phyloP scores from a whole-genome alignment of 2,113 vertebrate species.

The Coptodon bakossiorum region DNA sequence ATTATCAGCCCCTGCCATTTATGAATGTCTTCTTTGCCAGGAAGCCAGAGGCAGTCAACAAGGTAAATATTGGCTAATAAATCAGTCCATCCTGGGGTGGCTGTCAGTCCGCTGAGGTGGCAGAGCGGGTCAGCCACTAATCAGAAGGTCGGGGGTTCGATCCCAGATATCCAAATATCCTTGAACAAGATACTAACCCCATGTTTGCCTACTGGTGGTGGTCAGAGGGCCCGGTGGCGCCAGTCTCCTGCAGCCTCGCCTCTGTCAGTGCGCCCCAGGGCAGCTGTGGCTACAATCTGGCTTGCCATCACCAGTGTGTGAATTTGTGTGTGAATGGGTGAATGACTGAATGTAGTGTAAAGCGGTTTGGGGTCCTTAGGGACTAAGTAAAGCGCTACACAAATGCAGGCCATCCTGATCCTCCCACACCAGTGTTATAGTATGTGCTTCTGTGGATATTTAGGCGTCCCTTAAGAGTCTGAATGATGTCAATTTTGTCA shows the following conservation, averaged over 20 bases:
- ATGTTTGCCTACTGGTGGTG: too few species aligned
- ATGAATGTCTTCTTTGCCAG: background rate
- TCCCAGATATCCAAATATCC: too few species aligned
- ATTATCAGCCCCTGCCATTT: background rate
- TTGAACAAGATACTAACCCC: too few species aligned
- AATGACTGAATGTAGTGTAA: fast-evolving
- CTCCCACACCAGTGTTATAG: fast-evolving
- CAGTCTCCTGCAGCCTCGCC: background rate
- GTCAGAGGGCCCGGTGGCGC: too few species aligned
- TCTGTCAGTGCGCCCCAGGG: background rate
- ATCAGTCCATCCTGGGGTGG: background rate
- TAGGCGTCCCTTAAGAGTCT: background rate
- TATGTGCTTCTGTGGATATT: background rate
- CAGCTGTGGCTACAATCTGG: background rate
- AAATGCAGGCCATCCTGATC: background rate
- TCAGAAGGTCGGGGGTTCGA: too few species aligned
- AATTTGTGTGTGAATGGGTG: background rate
- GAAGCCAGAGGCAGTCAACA: background rate
- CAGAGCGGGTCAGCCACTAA: too few species aligned
- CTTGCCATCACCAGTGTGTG: background rate
- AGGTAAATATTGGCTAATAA: background rate
- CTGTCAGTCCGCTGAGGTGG: too few species aligned
- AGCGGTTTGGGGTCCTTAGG: background rate
- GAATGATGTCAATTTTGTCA: background rate
- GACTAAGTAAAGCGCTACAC: background rate